Base-by-base conservation (phyloP, 2,888 invertebrate genomes). In the Dromius quadrimaculatus region DNA sequence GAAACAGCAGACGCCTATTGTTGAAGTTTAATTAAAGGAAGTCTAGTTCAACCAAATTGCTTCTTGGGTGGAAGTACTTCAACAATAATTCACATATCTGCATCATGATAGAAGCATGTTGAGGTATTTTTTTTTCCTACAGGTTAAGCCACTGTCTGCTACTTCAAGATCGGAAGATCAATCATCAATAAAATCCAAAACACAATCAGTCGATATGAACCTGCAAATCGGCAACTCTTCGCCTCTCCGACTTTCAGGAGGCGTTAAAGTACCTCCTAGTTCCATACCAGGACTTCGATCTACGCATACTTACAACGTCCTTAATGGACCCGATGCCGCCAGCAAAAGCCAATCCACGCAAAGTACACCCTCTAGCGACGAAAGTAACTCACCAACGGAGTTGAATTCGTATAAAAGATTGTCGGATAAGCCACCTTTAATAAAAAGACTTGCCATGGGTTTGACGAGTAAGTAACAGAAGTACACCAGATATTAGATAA, bases 361-460 rank as follows among this genome's bases (percentile, higher is more conserved):
- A 77, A 86, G 85, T 74, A 85, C 85, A 45, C 89, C 89, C 28
- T 91, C 91, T 82, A 93, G 93, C 75, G 93, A 94, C 81, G 94
- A 94, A 84, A 92, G 93, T 79, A 92, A 92, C 83, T 94, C 94
- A 6, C 94, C 94, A 50, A 92, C 93, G 61, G 94, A 94, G 85
- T 87, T 93, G 82, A 92, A 92, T 84, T 92, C 93, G 79, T 94
- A 92, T 84, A 90, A 93, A 80, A 86, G 92, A 77, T 87, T 94
- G 79, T 87, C 88, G 72, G 92, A 94, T 81, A 91, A 93, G 80
- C 92, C 93, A 71, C 93, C 93, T 62, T 86, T 94, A 78, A 87
- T 88, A 78, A 92, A 91, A 82, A 85, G 92, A 63, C 86, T 94
- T 74, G 90, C 93, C 61, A 89, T 92, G 86, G 92, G 92, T 1